Base-by-base conservation (phyloP, 2,888 invertebrate genomes). In the Ectropis crepuscularia region DNA sequence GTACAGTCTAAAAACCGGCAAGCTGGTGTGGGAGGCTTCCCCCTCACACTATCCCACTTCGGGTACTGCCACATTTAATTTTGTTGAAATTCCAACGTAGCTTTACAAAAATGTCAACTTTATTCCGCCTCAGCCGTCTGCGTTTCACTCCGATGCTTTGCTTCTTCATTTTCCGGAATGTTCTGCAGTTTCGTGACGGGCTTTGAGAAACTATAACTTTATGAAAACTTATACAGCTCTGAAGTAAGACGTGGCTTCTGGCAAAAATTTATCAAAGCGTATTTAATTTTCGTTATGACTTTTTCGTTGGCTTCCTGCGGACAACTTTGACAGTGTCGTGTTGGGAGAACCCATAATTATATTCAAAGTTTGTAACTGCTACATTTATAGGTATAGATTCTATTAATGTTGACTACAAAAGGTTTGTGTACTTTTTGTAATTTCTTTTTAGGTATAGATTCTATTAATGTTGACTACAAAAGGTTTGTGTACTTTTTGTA, bases 71-170 rank as follows among this genome's bases (percentile, higher is more conserved):
- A 92, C 92, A 91, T 93, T 92, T 92, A 92, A 93, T 93, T 93
- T 93, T 79, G 88, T 83, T 90, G 92, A 92, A 92, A 92, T 91
- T 92, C 91, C 86, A 85, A 87, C 89, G 88, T 89, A 90, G 92
- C 92, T 90, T 90, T 90, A 87, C 92, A 92, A 92, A 92, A 92
- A 92, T 92, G 92, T 92, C 92, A 92, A 92, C 90, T 91, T 89
- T 91, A 91, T 90, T 92, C 89, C 90, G 87, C 88, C 83, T 88
- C 91, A 90, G 87, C 90, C 89, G 86, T 81, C 86, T 87, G 79
- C 90, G 86, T 87, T 90, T 84, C 89, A 88, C 85, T 87, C 85
- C 82, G 85, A 83, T 89, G 89, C 84, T 83, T 90, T 82, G 86
- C 89, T 87, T 87, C 90, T 88, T 86, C 90, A 90, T 91, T 92